Conservation (phyloP, 2,113 vertebrate species). For the Todiramphus saurophagus region DNA sequence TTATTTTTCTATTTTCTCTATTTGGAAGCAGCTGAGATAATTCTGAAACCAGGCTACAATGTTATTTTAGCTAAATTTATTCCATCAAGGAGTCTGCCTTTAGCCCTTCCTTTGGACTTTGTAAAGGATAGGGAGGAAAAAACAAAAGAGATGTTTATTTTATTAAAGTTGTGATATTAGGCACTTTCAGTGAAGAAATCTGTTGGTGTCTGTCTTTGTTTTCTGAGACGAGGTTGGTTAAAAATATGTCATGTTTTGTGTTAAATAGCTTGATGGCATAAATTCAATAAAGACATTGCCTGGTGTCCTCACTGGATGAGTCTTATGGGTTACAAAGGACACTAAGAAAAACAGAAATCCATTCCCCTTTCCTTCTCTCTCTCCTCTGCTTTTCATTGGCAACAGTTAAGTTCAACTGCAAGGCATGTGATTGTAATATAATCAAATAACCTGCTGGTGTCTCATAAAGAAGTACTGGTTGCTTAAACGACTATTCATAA, state of each 20-base stretch:
- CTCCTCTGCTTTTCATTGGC: slow-evolving; percentile 48
- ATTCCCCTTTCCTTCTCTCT: slow-evolving; percentile 36
- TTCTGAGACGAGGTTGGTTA: slow-evolving; percentile 32
- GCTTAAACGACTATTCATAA: slow-evolving; percentile 44
- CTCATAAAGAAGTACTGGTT: slow-evolving; percentile 53
- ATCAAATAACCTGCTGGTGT: slow-evolving; percentile 65
- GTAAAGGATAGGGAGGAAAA: neutral
- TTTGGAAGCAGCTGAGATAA: slow-evolving; percentile 4
- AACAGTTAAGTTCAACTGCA: slow-evolving; percentile 51
- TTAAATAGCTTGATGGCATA: slow-evolving; percentile 65
- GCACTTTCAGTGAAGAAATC: neutral
- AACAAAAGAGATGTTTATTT: slow-evolving; percentile 14
- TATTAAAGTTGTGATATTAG: neutral
- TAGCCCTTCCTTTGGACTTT: neutral
- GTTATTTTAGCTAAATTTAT: slow-evolving; percentile 35
- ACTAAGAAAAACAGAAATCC: slow-evolving; percentile 48
- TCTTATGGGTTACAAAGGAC: slow-evolving; percentile 21
- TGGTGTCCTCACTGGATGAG: neutral
- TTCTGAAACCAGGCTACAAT: neutral
- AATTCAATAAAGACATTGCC: slow-evolving; percentile 66
- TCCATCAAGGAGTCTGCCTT: neutral
- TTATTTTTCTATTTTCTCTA: slow-evolving; percentile 32
- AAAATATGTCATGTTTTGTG: slow-evolving; percentile 60
- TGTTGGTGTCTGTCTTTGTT: slow-evolving; percentile 29
- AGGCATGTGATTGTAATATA: slow-evolving; percentile 60